Evolutionary conservation across 2,113 vertebrate species (phyloP).

Genomic region (Prionailurus bengalensis): DNA sequence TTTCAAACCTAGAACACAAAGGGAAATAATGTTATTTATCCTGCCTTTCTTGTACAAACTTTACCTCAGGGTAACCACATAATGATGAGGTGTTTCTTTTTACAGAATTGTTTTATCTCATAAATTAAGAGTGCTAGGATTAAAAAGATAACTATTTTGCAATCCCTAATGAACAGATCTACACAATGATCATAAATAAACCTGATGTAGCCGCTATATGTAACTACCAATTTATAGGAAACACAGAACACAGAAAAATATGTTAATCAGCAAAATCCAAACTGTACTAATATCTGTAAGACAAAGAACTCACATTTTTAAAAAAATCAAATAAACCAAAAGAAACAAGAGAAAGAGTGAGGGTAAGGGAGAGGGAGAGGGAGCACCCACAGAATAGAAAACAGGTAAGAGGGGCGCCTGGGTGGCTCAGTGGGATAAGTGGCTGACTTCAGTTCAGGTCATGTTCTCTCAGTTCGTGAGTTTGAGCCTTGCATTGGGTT

Average conservation of each 20-base stretch:
- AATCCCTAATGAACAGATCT: background rate
- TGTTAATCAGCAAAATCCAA: background rate
- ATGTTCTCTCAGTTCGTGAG: too few species aligned
- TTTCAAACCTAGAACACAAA: conserved; percentile 28
- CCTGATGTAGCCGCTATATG: background rate
- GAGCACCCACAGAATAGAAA: background rate
- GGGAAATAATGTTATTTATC: conserved; percentile 40
- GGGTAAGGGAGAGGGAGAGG: background rate
- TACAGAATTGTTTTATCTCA: conserved; percentile 41
- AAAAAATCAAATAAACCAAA: conserved; percentile 6
- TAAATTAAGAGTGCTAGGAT: background rate
- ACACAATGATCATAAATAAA: conserved; percentile 42
- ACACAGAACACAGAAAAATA: conserved; percentile 14
- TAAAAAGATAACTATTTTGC: conserved; percentile 33
- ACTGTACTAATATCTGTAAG: background rate
- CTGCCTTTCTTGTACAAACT: conserved; percentile 29
- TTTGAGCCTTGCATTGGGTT: too few species aligned
- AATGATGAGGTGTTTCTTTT: conserved; percentile 14
- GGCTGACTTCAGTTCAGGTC: too few species aligned
- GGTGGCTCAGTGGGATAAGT: too few species aligned
- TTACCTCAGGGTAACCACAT: background rate
- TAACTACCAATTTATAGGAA: conserved; percentile 19
- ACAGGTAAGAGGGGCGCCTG: background rate
- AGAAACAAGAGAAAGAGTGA: background rate
- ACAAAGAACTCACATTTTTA: background rate